Evolutionary conservation across 2,113 vertebrate genomes (phyloP), one percentile per base, ranked within the genome.

Genomic region (Nibea albiflora): DNA sequence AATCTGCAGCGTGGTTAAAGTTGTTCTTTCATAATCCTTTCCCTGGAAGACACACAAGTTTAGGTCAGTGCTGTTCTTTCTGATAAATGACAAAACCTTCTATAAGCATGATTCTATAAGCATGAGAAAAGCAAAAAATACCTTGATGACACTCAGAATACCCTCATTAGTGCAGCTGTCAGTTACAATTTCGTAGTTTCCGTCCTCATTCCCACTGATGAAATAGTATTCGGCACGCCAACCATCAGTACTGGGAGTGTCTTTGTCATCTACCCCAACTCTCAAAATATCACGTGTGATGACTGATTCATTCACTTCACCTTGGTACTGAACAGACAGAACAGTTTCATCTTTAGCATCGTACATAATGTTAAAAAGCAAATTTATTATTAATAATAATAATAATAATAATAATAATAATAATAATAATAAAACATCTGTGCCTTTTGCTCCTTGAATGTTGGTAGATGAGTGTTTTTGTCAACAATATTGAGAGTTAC

Each of bases 81-180:
- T 35, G 31, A 35, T 70, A 6, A 68, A 56, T 46, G 7, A 17
- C 47, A 10, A 31, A 65, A 42, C 5, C 11, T n/a, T n/a, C n/a
- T n/a, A n/a, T n/a, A n/a, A n/a, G n/a, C n/a, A n/a, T n/a, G 2
- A 54, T 35, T 78, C 1, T 71, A 5, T 63, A 15, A 16, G 19
- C 4, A 0, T 44, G 16, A 42, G 2, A 73, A 53, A 44, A 22
- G 20, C 10, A 39, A 52, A 6, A 26, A 56, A 74, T 94, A 96
- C 96, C 96, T 97, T 92, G 47, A 95, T 50, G 15, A 97, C 63
- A 14, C 73, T 93, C 44, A 97, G 54, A 60, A 97, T 76, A 1
- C 96, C 97, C 24, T 96, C 95, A 11, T 96, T 97, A 61, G 95
- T 96, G 16, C 76, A 15, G 0, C 93, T 93, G 85, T 98, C 96